Evolutionary conservation across 2,888 invertebrate species (phyloP), one percentile per base, ranked within the genome.

Genomic region (Harpalus rufipes): DNA sequence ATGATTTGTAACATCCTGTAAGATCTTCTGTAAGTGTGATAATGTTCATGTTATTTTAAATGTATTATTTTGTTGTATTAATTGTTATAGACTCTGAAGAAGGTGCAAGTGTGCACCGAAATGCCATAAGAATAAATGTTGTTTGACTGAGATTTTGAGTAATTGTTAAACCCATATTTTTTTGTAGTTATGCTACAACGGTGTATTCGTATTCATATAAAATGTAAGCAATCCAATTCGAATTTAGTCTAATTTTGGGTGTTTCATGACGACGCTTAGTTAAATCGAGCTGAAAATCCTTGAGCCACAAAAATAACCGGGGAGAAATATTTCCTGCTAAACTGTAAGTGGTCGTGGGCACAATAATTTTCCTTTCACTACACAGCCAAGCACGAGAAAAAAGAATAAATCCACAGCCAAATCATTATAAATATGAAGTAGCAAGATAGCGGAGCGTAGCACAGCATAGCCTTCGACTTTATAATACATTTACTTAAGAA

Each of bases 361-460:
- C 72, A 72, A 72, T 72, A 72, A 72, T 72, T 72, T 72, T 72
- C 44, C 72, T 72, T 72, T 72, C 72, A 72, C 72, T 72, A 72
- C 72, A 44, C 72, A 72, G 39, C 16, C 39, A 39, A 72, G 39
- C 72, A 72, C 72, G 72, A 44, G 41, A 72, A 72, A 72, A 41
- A 44, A 41, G 72, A 72, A 72, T 72, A 72, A 72, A 72, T 72
- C 44, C 18, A 44, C 41, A 10, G 32, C 14, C 7, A 72, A 72
- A 72, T 72, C n/a, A 72, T 72, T 72, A 72, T 39, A 14, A 44
- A 41, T 72, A 18, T 41, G 21, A 72, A 3, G 21, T 72, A 14
- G 59, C 16, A 1, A 61, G 59, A 14, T 18, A 18, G 18, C 16
- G 59, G 0, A 51, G 18, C 18, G 59, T 5, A 61, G 56, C 12